Evolutionary conservation across 2,888 invertebrate species (phyloP), one percentile per base, ranked within the genome.

Genomic region (Melieria crassipennis): DNA sequence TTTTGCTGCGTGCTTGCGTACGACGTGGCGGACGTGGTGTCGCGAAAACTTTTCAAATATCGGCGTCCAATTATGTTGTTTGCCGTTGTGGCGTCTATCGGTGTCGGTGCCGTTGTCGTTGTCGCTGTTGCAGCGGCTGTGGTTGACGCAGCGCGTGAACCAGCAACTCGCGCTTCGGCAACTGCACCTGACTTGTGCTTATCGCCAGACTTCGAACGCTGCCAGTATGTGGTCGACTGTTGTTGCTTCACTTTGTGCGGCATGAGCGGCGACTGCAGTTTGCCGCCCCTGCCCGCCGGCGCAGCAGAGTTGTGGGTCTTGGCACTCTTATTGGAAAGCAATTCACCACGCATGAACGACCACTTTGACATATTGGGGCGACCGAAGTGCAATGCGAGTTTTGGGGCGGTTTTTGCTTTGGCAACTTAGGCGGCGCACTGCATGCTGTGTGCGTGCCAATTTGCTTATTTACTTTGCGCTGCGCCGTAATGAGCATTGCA

Each of bases 331-430:
- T 55, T 48, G 3, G 78, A 74, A 57, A 78, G 70, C n/a, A 78
- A 75, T 75, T 78, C 78, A 56, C 74, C 73, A 16, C 76, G 77
- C 63, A 78, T 65, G 70, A 78, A 74, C 11, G 75, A 75, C 79
- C 79, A 79, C 75, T 78, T 78, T 30, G 78, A 79, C 78, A 79
- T 79, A 30, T 30, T 30, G 30, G 30, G 30, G 30, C 30, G 30
- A 30, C 1, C 30, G 30, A 30, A 30, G 30, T 2, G 3, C 30
- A 30, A 30, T 30, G 30, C 30, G 30, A 30, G 30, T 30, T 30
- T 30, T 30, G 30, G 30, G 30, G 30, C 30, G 30, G 30, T 30
- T 30, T 30, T 30, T 30, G 30, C 30, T 30, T 30, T 30, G 30
- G 16, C 56, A 16, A 57, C 16, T 47, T 16, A 57, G 6, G 2